phyloP scores from a whole-genome alignment of 2,888 invertebrate species.

The Apamea crenata region DNA sequence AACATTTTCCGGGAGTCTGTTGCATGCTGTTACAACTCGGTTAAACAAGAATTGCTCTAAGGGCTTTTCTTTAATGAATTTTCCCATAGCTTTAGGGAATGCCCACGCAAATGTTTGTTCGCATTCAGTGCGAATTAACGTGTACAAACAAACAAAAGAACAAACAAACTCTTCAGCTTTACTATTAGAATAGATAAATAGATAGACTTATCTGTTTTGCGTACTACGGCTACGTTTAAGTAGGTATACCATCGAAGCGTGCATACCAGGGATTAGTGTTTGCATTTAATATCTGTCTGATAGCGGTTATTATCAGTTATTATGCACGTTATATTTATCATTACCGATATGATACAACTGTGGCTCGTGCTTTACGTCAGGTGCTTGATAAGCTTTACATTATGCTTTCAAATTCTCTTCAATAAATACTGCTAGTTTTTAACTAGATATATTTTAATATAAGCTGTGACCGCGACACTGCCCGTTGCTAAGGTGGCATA shows the following conservation, averaged over 20 bases:
- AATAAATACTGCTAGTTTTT: slow-evolving; percentile 6
- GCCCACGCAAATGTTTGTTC: too few species aligned
- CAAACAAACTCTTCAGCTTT: too few species aligned
- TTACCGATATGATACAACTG: slow-evolving; percentile 12
- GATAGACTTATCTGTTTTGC: not conserved
- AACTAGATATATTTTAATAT: not conserved
- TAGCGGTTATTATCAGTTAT: slow-evolving; percentile 46
- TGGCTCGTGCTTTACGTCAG: slow-evolving; percentile 13
- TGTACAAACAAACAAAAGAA: too few species aligned
- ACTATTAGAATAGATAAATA: too few species aligned
- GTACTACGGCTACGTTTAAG: not conserved
- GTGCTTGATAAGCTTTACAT: slow-evolving; percentile 39
- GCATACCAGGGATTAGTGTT: slow-evolving; percentile 7
- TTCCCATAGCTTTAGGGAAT: too few species aligned
- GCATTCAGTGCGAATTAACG: too few species aligned
- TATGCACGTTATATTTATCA: slow-evolving; percentile 35
- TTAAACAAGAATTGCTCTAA: too few species aligned
- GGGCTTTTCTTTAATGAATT: too few species aligned
- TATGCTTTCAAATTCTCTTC: slow-evolving; percentile 43
- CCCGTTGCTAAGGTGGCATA: not conserved
- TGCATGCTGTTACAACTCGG: too few species aligned
- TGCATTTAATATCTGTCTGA: slow-evolving; percentile 30
- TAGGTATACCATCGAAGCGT: not conserved
- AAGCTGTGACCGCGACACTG: too few species aligned
- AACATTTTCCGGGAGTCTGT: too few species aligned